Evolutionary conservation across 2,113 vertebrate genomes (phyloP).

Genomic region (Colaptes auratus): DNA sequence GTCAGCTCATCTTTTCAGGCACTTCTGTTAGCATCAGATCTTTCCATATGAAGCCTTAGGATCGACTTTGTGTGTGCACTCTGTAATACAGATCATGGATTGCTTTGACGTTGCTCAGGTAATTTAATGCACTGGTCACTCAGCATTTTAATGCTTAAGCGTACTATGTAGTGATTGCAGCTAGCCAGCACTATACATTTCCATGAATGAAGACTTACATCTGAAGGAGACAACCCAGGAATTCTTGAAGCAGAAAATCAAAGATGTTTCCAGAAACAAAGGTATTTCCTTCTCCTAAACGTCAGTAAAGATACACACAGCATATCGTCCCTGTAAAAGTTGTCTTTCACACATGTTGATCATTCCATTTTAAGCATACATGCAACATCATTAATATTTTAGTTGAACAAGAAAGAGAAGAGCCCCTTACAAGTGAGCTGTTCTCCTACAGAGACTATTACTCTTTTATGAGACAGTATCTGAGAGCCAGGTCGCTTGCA

Average conservation of each 20-base stretch:
- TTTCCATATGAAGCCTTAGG: not conserved
- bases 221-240: not conserved
- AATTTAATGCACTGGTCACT: not conserved
- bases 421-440: not conserved
- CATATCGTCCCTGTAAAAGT: not conserved
- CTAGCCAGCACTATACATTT: accelerated
- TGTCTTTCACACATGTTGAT: not conserved
- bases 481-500: not conserved
- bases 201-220: accelerated
- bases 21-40: not conserved
- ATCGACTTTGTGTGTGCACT: not conserved
- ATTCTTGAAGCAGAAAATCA: not conserved
- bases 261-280: not conserved
- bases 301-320: not conserved
- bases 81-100: not conserved
- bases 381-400: not conserved
- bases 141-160: not conserved
- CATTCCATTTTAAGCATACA: not conserved
- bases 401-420: not conserved
- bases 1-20: not conserved
- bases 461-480: not conserved
- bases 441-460: not conserved
- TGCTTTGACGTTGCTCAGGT: not conserved
- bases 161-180: not conserved
- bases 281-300: not conserved